Conservation (phyloP, 2,888 invertebrate species). For the Phaonia tiefii region DNA sequence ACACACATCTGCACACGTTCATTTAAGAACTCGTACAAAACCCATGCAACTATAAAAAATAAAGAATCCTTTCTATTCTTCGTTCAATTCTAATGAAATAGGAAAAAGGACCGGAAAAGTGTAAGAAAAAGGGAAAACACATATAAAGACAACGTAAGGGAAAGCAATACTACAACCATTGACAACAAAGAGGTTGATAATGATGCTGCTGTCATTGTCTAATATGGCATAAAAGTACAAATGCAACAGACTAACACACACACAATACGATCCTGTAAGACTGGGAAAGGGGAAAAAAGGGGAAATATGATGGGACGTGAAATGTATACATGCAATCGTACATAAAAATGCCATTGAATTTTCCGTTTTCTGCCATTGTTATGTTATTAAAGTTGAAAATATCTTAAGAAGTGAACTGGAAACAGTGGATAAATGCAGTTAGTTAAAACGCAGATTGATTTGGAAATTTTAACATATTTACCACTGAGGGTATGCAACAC, state of each 20-base stretch:
- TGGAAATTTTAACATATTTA: too few relatives aligned
- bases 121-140: conserved; percentile 46
- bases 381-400: conserved; percentile 55
- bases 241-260: conserved; percentile 45
- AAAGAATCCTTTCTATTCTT: conserved; percentile 27
- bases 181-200: conserved; percentile 68
- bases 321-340: conserved; percentile 20
- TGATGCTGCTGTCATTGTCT: conserved; percentile 80
- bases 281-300: background rate
- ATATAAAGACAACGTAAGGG: conserved; percentile 54
- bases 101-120: conserved; percentile 17
- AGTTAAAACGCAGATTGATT: too few relatives aligned
- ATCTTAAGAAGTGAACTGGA: background rate
- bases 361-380: conserved; percentile 33
- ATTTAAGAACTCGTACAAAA: conserved; percentile 37
- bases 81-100: background rate
- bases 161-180: conserved; percentile 53
- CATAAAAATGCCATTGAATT: conserved; percentile 62
- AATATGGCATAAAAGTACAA: conserved; percentile 67
- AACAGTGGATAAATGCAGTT: conserved; percentile 4
- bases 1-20: background rate
- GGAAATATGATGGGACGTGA: background rate
- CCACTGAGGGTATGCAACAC: too few relatives aligned
- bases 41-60: conserved; percentile 37
- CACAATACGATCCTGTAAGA: background rate